Evolutionary conservation across 2,888 invertebrate species (phyloP).

Genomic region (Anthoptus insignis): DNA sequence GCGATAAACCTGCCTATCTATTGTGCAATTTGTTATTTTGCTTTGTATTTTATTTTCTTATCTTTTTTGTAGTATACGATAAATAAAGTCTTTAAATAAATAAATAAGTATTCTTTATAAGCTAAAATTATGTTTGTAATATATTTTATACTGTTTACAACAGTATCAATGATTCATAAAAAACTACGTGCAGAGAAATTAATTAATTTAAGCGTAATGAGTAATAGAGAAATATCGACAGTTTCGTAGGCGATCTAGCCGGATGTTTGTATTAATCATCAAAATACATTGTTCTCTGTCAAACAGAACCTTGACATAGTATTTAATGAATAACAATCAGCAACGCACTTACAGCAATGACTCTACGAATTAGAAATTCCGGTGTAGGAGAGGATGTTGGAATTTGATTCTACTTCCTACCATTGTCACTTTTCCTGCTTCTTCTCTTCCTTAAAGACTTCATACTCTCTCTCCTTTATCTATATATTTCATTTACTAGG

Average conservation of each 20-base stretch:
- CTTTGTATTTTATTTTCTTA: too few relatives aligned
- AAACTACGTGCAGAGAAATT: conserved; percentile 12
- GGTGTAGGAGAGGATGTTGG: conserved; percentile 1
- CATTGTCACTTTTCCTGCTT: conserved; percentile 3
- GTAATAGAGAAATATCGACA: conserved; percentile 49
- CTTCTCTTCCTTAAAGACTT: neutral
- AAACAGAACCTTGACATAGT: conserved; percentile 68
- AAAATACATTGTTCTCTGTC: conserved; percentile 59
- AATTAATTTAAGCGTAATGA: conserved; percentile 44
- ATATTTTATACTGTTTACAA: too few relatives aligned
- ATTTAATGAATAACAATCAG: conserved; percentile 49
- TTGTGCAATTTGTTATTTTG: too few relatives aligned
- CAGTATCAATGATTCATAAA: too few relatives aligned
- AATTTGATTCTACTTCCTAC: conserved; percentile 14
- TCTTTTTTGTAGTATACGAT: too few relatives aligned
- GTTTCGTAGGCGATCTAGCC: conserved; percentile 59
- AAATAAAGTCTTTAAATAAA: too few relatives aligned
- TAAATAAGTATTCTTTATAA: too few relatives aligned
- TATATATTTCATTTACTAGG: too few relatives aligned
- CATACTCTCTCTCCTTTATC: too few relatives aligned
- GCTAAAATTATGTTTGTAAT: too few relatives aligned
- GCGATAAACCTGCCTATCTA: too few relatives aligned
- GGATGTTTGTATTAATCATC: conserved; percentile 62
- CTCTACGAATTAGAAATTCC: conserved; percentile 11
- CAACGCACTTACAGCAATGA: conserved; percentile 28